Conservation (phyloP, 2,888 invertebrate species). For the Drosophila leonis region DNA sequence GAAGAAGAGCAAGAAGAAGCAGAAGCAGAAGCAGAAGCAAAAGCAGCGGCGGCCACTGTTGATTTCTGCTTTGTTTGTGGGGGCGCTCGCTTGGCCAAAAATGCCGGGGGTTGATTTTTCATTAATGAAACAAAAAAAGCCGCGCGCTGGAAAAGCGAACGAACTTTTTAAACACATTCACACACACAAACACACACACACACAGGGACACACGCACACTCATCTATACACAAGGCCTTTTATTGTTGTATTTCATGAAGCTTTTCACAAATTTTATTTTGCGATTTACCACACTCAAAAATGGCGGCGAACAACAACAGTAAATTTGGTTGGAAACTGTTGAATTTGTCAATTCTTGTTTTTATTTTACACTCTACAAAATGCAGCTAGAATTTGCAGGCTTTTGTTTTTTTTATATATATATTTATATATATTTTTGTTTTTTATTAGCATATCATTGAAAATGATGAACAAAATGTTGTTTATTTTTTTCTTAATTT, state of each 20-base stretch:
- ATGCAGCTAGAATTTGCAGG: not conserved
- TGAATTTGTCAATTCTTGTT: conserved; percentile 32
- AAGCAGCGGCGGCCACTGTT: conserved; percentile 32
- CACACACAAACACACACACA: conserved; percentile 2
- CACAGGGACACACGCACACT: conserved; percentile 7
- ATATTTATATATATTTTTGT: too few relatives aligned
- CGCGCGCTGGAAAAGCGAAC: conserved; percentile 45
- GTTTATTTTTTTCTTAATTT: conserved; percentile 6
- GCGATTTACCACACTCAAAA: conserved; percentile 57
- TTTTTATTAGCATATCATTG: not conserved
- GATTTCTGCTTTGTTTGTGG: conserved; percentile 75
- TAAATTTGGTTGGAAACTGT: conserved; percentile 40
- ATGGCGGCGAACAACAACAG: conserved; percentile 66
- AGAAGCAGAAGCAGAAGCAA: not conserved
- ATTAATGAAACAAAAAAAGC: conserved; percentile 68
- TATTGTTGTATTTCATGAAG: conserved; percentile 33
- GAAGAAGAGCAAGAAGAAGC: not conserved
- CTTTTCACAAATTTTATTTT: conserved; percentile 24
- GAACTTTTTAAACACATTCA: conserved; percentile 54
- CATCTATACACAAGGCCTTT: conserved; percentile 44
- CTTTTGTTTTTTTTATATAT: not conserved
- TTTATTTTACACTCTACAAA: conserved; percentile 24
- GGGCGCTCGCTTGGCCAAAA: conserved; percentile 42
- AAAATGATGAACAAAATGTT: too few relatives aligned
- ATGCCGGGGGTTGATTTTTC: conserved; percentile 74